Evolutionary conservation across 2,888 invertebrate genomes (phyloP).

Genomic region (Scaptomyza reducta): DNA sequence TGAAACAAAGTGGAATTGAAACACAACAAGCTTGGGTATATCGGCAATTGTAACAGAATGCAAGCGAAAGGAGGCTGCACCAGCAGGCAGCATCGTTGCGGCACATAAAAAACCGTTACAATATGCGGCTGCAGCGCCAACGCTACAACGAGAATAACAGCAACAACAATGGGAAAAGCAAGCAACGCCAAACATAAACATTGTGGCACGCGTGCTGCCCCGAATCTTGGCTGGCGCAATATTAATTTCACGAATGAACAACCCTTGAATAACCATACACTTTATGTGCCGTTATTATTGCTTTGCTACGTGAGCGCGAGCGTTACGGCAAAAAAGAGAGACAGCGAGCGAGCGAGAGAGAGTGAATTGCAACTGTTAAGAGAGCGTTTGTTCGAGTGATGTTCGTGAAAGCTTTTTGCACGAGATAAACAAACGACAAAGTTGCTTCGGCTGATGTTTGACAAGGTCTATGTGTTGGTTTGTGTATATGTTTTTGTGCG

Average conservation of each 20-base stretch:
- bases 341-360: constrained; percentile 18
- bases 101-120: constrained; percentile 68
- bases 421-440: constrained; percentile 26
- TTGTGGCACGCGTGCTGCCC: constrained; percentile 68
- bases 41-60: constrained; percentile 47
- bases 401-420: constrained; percentile 30
- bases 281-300: constrained; percentile 74
- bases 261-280: constrained; percentile 80
- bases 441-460: constrained; percentile 25
- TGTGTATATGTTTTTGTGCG: constrained; percentile 3
- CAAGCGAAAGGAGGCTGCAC: constrained; percentile 34
- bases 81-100: constrained; percentile 18
- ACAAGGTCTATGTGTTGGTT: neutral
- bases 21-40: constrained; percentile 56
- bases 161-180: constrained; percentile 36
- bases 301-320: constrained; percentile 61
- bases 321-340: neutral
- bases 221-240: constrained; percentile 65
- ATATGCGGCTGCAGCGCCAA: constrained; percentile 62
- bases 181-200: constrained; percentile 60
- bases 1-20: constrained; percentile 60
- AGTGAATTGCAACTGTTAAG: constrained; percentile 5
- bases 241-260: constrained; percentile 80
- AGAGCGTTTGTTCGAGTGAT: constrained; percentile 17
- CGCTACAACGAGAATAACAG: constrained; percentile 34